A percentile compares a stretch with the other conserved stretches of the same genome.
These are phyloP conservation scores for Mirounga angustirostris DNA, from an alignment of 2,113 vertebrate species.

Conservation along the genomic window DNA sequence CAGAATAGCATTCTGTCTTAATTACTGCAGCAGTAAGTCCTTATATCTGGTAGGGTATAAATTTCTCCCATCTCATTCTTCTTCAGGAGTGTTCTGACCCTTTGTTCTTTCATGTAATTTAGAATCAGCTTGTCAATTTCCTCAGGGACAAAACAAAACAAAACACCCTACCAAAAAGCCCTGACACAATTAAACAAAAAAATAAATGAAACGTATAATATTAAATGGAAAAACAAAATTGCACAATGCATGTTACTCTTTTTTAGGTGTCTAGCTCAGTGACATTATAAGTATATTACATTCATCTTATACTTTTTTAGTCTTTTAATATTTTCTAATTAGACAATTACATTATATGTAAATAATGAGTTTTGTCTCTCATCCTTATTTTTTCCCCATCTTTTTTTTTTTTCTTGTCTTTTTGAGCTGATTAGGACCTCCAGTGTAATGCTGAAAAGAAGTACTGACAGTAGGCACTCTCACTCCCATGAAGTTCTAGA, in stretches of 20 bases:
- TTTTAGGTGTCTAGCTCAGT: neutral
- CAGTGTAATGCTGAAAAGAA: neutral
- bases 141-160: neutral
- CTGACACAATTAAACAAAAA: neutral
- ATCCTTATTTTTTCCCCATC: no score
- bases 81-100: neutral
- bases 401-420: neutral
- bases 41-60: neutral
- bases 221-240: neutral
- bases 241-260: neutral
- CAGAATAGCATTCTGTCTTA: neutral
- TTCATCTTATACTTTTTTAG: neutral
- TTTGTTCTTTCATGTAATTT: neutral
- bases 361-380: neutral
- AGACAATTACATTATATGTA: neutral
- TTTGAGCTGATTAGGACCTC: neutral
- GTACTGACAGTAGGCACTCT: neutral
- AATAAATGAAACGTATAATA: neutral
- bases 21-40: neutral
- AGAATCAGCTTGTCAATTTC: neutral
- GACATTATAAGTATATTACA: neutral
- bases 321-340: constrained; percentile 17
- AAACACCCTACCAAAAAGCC: neutral
- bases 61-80: neutral
- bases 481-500: neutral